A percentile compares a stretch with the other conserved stretches of the same genome.
Conservation (phyloP, 2,113 vertebrate species). For the Tricholaema leucomelas region DNA sequence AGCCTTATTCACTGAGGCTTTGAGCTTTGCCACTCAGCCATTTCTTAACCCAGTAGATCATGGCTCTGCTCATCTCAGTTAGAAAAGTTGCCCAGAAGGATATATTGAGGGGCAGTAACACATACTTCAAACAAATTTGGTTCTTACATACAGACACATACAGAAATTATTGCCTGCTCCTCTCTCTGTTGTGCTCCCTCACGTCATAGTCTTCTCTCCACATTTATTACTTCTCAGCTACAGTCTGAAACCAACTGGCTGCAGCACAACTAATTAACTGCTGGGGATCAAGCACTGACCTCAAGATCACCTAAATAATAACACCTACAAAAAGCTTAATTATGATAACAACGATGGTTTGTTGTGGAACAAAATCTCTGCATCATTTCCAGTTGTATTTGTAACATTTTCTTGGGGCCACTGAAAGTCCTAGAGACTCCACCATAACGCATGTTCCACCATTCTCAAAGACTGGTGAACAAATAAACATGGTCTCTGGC, state of each 20-base stretch:
- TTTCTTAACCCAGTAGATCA: background rate
- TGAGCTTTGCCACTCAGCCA: background rate
- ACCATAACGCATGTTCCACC: background rate
- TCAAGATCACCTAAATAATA: background rate
- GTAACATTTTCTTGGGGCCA: background rate
- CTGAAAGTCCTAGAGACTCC: background rate
- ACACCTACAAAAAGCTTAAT: background rate
- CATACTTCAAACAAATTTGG: background rate
- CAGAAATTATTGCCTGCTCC: background rate
- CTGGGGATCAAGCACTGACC: background rate
- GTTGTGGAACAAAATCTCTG: background rate
- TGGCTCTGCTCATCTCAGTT: background rate
- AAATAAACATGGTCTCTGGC: background rate
- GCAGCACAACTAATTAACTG: background rate
- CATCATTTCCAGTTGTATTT: background rate
- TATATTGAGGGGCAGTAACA: background rate
- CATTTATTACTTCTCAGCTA: background rate
- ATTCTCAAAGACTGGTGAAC: background rate
- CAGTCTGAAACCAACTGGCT: background rate
- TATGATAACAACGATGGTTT: background rate
- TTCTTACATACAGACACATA: background rate
- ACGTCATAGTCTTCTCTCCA: background rate
- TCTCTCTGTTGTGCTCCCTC: background rate
- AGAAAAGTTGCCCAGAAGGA: background rate
- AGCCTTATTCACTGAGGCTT: background rate